Evolutionary conservation across 2,888 invertebrate genomes (phyloP), one percentile per base, ranked within the genome.

Genomic region (Drosophila setosimentum): DNA sequence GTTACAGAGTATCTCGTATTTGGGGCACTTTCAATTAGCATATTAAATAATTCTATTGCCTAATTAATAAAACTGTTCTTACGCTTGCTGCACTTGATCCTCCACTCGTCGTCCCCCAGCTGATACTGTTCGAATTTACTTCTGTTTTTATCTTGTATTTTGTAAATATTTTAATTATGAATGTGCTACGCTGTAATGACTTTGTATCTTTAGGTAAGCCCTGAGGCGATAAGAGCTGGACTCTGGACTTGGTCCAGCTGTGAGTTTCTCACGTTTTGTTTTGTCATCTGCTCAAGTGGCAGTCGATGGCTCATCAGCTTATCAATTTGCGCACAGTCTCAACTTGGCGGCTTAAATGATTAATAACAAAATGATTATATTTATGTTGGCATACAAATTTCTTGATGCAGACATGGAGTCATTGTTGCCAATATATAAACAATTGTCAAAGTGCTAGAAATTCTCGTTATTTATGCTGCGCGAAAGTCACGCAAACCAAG

Each of bases 151-250:
- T 6, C 40, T 7, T 48, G 2, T 18, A 48, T 67, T 81, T 68
- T 71, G 68, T 73, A 77, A 85, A 80, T 77, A 88, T 83, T 77
- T 80, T 83, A 87, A 86, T 86, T 87, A 85, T 85, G 87, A 87
- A 87, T 80, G 72, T 67, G 72, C 73, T 40, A 59, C 76, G 68
- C 65, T 60, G 76, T 84, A 86, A 88, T 87, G 87, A 87, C 87
- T 88, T 82, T 79, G 82, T 88, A 79, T 86, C 82, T 84, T 81
- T 62, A 29, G 53, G 37, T 68, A 60, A 74, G 65, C 62, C 75
- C 68, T 33, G 32, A 45, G 59, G 60, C 61, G 11, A n/a, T n/a
- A 10, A 37, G 49, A 18, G 62, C 33, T 50, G 58, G 35, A 8
- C 54, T 48, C 29, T 62, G 53, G 32, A 55, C 57, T 40, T 32